phyloP scores from a whole-genome alignment of 2,888 invertebrate genomes.

The Rotaria macrura region DNA sequence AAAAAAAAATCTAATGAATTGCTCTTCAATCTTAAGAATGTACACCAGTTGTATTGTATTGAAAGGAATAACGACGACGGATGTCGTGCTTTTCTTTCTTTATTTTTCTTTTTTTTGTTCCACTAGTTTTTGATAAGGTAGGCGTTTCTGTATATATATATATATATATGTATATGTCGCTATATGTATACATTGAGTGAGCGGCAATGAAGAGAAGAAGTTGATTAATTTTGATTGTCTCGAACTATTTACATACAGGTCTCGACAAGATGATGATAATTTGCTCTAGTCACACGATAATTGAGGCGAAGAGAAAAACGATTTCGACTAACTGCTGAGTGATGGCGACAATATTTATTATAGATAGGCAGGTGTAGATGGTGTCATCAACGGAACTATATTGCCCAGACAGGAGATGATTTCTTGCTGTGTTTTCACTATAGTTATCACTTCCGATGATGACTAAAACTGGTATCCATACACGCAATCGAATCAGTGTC shows the following conservation, averaged over 20 bases:
- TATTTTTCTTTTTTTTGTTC: not conserved
- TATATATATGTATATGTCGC: not conserved
- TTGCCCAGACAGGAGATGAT: not conserved
- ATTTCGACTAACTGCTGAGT: not conserved
- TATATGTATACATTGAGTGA: not conserved
- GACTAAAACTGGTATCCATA: slow-evolving; percentile 3
- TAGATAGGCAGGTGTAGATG: slow-evolving; percentile 1
- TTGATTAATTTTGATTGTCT: not conserved
- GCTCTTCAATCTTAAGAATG: not conserved
- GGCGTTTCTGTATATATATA: not conserved
- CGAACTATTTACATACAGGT: not conserved
- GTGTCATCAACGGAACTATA: slow-evolving; percentile 3
- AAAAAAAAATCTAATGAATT: not conserved
- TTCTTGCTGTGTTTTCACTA: not conserved
- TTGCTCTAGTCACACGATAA: not conserved
- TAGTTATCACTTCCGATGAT: slow-evolving; percentile 12
- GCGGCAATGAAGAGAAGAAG: not conserved
- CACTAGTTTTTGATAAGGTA: not conserved
- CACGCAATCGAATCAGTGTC: slow-evolving; percentile 8
- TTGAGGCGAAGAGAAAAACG: not conserved
- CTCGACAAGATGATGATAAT: not conserved
- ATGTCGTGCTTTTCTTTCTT: not conserved
- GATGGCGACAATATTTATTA: slow-evolving; percentile 11
- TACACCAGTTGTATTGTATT: slow-evolving; percentile 2
- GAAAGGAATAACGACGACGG: not conserved